Evolutionary conservation across 1,140 invertebrate species (phyloP).

Genomic region (Arion vulgaris): DNA sequence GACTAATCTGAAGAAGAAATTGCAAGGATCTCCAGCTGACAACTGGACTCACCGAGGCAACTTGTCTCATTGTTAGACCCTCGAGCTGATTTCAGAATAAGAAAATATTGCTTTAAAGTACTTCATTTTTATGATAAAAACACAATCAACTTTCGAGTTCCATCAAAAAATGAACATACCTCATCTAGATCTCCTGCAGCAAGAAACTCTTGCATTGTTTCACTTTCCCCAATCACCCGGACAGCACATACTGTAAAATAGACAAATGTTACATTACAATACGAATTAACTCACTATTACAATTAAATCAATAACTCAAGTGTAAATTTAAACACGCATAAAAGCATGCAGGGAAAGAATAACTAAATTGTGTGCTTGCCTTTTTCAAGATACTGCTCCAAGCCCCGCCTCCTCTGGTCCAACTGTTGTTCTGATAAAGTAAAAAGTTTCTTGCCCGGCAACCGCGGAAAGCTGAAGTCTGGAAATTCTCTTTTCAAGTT

Average conservation of each 20-base stretch:
- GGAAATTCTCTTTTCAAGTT: conserved; percentile 95
- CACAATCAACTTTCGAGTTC: too few relatives aligned
- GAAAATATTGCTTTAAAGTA: too few relatives aligned
- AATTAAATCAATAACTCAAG: neutral
- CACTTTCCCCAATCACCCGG: conserved; percentile 96
- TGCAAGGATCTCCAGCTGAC: too few relatives aligned
- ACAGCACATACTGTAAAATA: conserved; percentile 88
- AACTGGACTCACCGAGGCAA: too few relatives aligned
- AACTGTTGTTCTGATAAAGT: conserved; percentile 96
- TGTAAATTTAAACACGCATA: too few relatives aligned
- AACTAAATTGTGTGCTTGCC: conserved; percentile 56
- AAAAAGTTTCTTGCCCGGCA: conserved; percentile 99
- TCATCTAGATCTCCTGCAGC: conserved; percentile 90
- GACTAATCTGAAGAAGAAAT: too few relatives aligned
- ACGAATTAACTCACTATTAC: neutral
- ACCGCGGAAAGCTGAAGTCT: conserved; percentile 97
- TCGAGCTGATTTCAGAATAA: too few relatives aligned
- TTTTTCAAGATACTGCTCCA: conserved; percentile 98
- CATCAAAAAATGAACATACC: too few relatives aligned
- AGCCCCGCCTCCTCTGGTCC: conserved; percentile 90
- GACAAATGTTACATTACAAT: neutral
- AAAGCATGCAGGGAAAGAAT: too few relatives aligned
- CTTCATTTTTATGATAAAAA: too few relatives aligned
- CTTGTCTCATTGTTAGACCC: too few relatives aligned
- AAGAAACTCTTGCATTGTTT: conserved; percentile 97